Evolutionary conservation across 2,888 invertebrate species (phyloP).

Genomic region (Allophyes oxyacanthae): DNA sequence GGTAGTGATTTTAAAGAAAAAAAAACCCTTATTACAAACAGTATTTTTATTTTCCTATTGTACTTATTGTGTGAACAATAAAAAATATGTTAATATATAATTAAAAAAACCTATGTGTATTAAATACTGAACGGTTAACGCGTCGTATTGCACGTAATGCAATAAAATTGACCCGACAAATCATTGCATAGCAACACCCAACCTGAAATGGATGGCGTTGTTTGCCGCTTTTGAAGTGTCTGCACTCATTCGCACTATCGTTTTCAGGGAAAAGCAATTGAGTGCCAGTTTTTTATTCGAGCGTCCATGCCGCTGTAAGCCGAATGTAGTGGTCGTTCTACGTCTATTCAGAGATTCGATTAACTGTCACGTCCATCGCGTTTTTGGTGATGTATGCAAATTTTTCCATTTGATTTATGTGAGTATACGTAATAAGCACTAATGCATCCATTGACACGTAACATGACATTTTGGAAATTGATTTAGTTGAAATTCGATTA

Average conservation of each 20-base stretch:
- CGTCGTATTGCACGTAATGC: conserved; percentile 15
- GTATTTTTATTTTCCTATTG: no score
- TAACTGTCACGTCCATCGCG: conserved; percentile 30
- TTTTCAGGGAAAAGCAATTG: conserved; percentile 47
- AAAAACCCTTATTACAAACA: no score
- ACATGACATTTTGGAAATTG: conserved; percentile 40
- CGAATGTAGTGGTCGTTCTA: conserved; percentile 34
- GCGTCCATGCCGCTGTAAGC: conserved; percentile 41
- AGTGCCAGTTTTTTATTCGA: conserved; percentile 38
- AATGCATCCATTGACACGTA: conserved; percentile 21
- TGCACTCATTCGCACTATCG: conserved; percentile 39
- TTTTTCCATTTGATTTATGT: conserved; percentile 28
- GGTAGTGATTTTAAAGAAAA: no score
- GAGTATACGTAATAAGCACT: conserved; percentile 16
- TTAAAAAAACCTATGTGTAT: no score
- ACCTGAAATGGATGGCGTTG: conserved; percentile 25
- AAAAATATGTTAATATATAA: no score
- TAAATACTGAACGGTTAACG: conserved; percentile 2
- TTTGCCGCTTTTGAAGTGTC: conserved; percentile 39
- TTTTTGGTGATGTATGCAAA: conserved; percentile 33
- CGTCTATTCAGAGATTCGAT: conserved; percentile 48
- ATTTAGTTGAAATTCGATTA: conserved; percentile 45
- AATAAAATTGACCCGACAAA: conserved; percentile 32
- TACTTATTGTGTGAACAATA: no score
- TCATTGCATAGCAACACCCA: conserved; percentile 22